Evolutionary conservation across 2,888 invertebrate genomes (phyloP), one percentile per base, ranked within the genome.

Genomic region (Drosophila conformis): DNA sequence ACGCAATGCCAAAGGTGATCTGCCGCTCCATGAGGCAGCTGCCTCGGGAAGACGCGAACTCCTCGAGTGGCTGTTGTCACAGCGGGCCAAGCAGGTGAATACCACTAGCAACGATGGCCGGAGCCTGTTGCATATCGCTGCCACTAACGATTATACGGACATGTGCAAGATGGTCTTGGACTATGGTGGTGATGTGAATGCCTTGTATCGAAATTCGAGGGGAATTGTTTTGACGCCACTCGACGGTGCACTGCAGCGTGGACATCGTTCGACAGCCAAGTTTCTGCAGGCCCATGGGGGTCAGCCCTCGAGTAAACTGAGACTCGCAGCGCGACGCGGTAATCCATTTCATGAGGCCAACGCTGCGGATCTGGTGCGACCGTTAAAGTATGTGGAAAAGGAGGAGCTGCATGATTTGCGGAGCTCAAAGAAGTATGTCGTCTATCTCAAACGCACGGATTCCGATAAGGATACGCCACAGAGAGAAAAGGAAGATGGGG

Each of bases 1-100:
- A 64, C 95, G 97, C 76, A 99, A 99, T 91, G 97, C 98, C 2
- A 96, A 98, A 91, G 99, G 99, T 0, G 99, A 99, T 92, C 95
- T 98, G 65, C 98, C 99, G 0, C 94, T 99, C 31, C 99, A 99
- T 92, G 99, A 99, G 93, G 99, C 99, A 0, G 97, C 99, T 0
- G 96, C 97, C 49, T 98, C 98, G 0, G 98, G 99, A 1, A 94
- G 98, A 73, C 95, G 97, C 76, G 98, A 98, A 89, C 93, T 98
- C 69, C 96, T 98, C 1, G 95, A 96, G 86, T 99, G 98, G 98
- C 93, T 99, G 51, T 94, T 98, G 65, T 95, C 96, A 59, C 96
- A 97, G 85, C 95, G 97, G 73, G 97, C 97, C 1, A 96, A 97
- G 84, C 96, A 96, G 87, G 96, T 97, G 57, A 98, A 96, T 93